Conservation (phyloP, 2,113 vertebrate species). For the Oncorhynchus tshawytscha region DNA sequence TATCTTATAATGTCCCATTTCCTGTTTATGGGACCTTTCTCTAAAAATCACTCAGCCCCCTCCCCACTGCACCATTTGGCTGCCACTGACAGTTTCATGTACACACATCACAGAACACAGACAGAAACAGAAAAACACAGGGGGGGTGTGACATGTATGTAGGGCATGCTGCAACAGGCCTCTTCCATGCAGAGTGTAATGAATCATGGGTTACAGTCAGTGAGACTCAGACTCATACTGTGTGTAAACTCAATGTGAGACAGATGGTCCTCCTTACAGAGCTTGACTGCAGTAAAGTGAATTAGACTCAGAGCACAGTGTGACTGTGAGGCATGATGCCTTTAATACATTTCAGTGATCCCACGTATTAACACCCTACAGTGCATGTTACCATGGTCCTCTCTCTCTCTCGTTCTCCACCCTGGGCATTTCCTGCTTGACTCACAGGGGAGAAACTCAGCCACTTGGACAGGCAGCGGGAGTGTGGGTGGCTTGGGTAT, state of each 20-base stretch:
- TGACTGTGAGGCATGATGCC: too few species aligned
- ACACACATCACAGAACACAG: neutral
- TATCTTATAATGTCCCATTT: conserved; percentile 22
- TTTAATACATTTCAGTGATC: too few species aligned
- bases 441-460: neutral
- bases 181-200: neutral
- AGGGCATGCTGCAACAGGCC: neutral
- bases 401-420: neutral
- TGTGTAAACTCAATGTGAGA: neutral
- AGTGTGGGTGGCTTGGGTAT: neutral
- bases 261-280: neutral
- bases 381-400: neutral
- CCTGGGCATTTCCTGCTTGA: neutral
- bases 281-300: too few species aligned
- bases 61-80: neutral
- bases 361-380: neutral
- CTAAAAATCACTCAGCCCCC: conserved; percentile 16
- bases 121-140: neutral
- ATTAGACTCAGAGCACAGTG: too few species aligned
- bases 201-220: neutral
- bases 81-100: neutral
- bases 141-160: neutral
- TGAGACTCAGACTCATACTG: neutral
- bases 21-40: conserved; percentile 14
- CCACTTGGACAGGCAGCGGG: neutral